A percentile compares a stretch with the other conserved stretches of the same genome.
phyloP scores from a whole-genome alignment of 2,888 invertebrate species.

The Drosophila dives region DNA sequence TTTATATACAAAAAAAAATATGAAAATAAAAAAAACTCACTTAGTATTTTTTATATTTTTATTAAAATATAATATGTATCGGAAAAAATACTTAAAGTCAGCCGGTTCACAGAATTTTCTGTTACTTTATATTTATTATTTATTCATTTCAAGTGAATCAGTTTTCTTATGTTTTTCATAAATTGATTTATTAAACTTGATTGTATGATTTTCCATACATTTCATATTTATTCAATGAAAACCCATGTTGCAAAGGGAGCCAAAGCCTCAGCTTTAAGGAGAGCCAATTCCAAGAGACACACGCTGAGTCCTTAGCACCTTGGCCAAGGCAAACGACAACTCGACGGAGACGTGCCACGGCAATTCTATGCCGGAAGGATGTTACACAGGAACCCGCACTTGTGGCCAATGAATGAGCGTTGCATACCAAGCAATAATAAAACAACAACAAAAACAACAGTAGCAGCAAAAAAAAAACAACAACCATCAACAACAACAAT shows the following conservation, averaged over 20 bases:
- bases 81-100: neutral
- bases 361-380: constrained; percentile 68
- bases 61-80: no score
- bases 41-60: neutral
- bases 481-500: constrained; percentile 11
- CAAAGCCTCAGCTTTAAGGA: constrained; percentile 1
- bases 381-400: constrained; percentile 63
- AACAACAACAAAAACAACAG: constrained; percentile 19
- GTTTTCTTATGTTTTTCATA: neutral
- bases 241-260: neutral
- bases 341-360: constrained; percentile 33
- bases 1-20: neutral
- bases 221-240: neutral
- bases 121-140: no score
- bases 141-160: neutral
- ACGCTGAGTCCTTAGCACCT: constrained; percentile 38
- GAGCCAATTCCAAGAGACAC: constrained; percentile 8
- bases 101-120: neutral
- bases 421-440: constrained; percentile 1
- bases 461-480: constrained; percentile 17
- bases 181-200: neutral
- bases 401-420: constrained; percentile 49
- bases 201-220: neutral
- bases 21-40: neutral
- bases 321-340: constrained; percentile 12